Conservation (phyloP, 1,140 invertebrate genomes). For the Tetragonula clypearis region DNA sequence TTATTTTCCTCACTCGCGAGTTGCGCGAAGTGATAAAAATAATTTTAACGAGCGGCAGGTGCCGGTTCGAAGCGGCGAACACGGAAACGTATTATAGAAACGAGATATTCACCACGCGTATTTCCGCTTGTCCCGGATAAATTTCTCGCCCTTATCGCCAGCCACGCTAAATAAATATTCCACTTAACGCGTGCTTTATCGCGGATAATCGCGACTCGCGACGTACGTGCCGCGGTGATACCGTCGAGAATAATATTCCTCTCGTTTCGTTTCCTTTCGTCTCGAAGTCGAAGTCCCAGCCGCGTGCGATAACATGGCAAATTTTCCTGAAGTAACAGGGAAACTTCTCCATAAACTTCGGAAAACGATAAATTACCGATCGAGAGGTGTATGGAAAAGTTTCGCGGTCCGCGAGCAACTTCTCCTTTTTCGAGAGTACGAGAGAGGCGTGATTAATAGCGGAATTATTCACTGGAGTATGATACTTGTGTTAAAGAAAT, state of each 20-base stretch:
- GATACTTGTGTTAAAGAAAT: no score
- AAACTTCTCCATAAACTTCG: not conserved
- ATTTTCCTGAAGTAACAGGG: not conserved
- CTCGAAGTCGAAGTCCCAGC: not conserved
- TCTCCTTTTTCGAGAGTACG: no score
- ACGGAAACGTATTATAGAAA: conserved; percentile 2
- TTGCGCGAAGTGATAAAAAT: not conserved
- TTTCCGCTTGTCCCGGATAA: conserved; percentile 57
- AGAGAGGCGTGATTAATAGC: no score
- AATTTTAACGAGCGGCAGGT: conserved; percentile 4
- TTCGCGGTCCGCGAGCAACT: not conserved
- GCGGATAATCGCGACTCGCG: conserved; percentile 14
- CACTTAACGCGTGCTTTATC: conserved; percentile 37
- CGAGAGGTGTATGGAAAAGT: not conserved
- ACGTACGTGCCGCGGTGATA: conserved; percentile 12
- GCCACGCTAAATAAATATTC: conserved; percentile 46
- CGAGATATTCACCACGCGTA: conserved; percentile 35
- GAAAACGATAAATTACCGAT: not conserved
- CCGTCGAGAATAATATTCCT: not conserved
- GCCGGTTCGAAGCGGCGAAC: not conserved
- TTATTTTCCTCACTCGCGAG: not conserved
- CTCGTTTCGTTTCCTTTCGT: not conserved
- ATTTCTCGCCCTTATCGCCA: conserved; percentile 46
- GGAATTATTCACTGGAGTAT: no score
- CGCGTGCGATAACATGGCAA: not conserved